phyloP scores from a whole-genome alignment of 2,797 vertebrate genomes.

The Psittacula echo region DNA sequence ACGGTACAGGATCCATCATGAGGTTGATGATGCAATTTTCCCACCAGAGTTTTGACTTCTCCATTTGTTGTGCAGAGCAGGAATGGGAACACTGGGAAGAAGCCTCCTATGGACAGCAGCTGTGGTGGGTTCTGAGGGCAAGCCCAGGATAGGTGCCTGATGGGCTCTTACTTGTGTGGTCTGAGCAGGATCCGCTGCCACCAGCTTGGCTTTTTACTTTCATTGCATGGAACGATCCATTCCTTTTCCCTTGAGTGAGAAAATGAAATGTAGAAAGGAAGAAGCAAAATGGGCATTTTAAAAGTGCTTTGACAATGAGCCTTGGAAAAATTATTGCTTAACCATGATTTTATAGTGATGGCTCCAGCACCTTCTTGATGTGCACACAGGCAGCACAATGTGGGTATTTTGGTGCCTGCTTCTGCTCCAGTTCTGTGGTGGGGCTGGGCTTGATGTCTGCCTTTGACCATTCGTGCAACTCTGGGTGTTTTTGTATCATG shows the following conservation, averaged over 20 bases:
- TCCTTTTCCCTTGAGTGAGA: not conserved
- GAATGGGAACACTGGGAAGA: not conserved
- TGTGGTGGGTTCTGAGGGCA: not conserved
- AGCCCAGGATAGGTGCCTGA: not conserved
- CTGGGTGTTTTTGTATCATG: not conserved
- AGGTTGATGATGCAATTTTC: not conserved
- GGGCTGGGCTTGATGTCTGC: not conserved
- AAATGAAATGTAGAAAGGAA: not conserved
- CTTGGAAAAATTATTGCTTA: not conserved
- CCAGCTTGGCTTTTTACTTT: not conserved
- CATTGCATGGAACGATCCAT: not conserved
- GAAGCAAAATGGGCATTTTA: not conserved
- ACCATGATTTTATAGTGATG: not conserved
- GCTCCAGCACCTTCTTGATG: not conserved
- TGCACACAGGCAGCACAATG: not conserved
- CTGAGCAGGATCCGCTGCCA: not conserved
- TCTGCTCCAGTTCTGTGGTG: not conserved
- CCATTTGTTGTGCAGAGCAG: not conserved
- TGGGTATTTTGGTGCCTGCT: not conserved
- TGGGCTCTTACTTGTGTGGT: not conserved
- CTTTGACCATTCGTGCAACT: not conserved
- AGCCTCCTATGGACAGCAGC: not conserved
- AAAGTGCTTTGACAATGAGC: not conserved
- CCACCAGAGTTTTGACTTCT: not conserved
- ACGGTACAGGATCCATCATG: accelerated